Base-by-base conservation (phyloP, 2,888 invertebrate genomes). In the Mamestra brassicae region DNA sequence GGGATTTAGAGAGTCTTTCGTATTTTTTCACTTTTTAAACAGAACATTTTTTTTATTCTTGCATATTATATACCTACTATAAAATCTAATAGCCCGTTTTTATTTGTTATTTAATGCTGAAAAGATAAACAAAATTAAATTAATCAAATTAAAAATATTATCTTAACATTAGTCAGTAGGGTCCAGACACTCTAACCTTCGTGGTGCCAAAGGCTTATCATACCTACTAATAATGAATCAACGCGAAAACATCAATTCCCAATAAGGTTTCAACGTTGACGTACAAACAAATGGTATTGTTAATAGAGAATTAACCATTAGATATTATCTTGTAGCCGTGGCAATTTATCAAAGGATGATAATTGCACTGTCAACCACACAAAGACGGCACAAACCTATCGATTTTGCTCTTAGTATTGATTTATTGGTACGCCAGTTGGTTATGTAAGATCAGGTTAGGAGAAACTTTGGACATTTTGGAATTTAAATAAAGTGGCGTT, bases 361-460 rank as follows among this genome's bases (percentile, higher is more conserved):
- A 91, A 91, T 91, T 90, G 89, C 87, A 79, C 89, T 90, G 91
- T 89, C 92, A 80, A 50, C 71, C 15, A 65, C 84, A 91, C 90
- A 91, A 91, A 89, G 89, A 86, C 84, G 76, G 76, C 80, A 80
- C 84, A 87, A 81, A 89, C 89, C 85, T 85, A 91, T 88, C 80
- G 84, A 85, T 79, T 85, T 84, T 86, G 85, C 85, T 83, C 76
- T 80, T 73, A 80, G 80, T 78, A 72, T 77, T 81, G 80, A 86
- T 81, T 78, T 85, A 90, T 81, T 79, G 81, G 65, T 71, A 71
- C 83, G 74, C 67, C 34, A n/a, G 61, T 55, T 13, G 26, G 52
- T 38, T 55, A 26, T 26, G 26, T 26, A 26, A 26, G 26, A 26
- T 26, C 26, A 26, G 26, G 26, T 26, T 26, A 26, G 26, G 26